Conservation (phyloP, 2,888 invertebrate genomes). For the Orthosia gracilis region DNA sequence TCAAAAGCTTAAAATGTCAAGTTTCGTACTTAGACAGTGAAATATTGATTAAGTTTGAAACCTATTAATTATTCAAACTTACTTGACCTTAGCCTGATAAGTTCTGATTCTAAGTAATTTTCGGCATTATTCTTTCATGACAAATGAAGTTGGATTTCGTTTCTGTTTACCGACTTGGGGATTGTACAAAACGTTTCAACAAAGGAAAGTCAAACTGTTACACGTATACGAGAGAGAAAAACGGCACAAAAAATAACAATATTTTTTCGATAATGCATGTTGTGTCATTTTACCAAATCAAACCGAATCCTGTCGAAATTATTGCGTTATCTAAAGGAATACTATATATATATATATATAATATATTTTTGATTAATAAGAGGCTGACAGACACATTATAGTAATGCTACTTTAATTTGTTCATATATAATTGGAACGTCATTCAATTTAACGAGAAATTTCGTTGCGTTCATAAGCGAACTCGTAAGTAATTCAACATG, state of each 20-base stretch:
- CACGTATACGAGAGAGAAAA: not conserved
- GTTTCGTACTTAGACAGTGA: constrained; percentile 41
- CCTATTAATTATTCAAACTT: constrained; percentile 47
- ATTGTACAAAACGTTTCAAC: not conserved
- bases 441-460: too few species aligned
- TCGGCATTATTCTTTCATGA: constrained; percentile 11
- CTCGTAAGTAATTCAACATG: too few species aligned
- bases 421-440: not conserved
- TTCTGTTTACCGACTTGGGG: not conserved
- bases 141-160: constrained; percentile 5
- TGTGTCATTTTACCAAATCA: not conserved
- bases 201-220: not conserved
- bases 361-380: not conserved
- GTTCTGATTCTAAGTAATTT: constrained; percentile 22
- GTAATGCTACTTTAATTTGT: not conserved
- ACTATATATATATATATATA: too few species aligned
- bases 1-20: constrained; percentile 42
- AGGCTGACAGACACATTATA: not conserved
- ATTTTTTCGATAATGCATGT: not conserved
- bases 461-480: too few species aligned
- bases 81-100: constrained; percentile 15
- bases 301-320: too few species aligned
- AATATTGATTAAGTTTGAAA: constrained; percentile 49
- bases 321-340: not conserved
- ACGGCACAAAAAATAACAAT: not conserved